phyloP scores from a whole-genome alignment of 2,797 vertebrate genomes.

The Glossophaga mutica region DNA sequence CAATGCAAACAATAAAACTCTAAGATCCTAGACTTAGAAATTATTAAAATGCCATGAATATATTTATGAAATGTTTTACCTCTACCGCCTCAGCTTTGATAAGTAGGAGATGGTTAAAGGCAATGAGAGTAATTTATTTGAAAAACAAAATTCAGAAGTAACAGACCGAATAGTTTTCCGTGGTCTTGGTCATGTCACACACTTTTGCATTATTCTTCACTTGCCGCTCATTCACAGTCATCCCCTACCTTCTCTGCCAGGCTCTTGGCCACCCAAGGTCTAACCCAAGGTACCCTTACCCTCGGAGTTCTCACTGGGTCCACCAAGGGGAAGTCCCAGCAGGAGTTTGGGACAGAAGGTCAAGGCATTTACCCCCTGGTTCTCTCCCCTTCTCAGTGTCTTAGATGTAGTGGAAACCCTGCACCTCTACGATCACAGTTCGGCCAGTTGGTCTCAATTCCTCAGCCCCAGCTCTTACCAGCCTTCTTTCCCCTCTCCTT shows the following conservation, averaged over 20 bases:
- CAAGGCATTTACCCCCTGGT: neutral
- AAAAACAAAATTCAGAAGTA: neutral
- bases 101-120: neutral
- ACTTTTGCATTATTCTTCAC: neutral
- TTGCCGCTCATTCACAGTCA: neutral
- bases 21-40: neutral
- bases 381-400: neutral
- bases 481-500: neutral
- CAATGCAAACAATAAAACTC: neutral
- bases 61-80: neutral
- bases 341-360: neutral
- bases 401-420: neutral
- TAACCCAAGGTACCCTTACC: neutral
- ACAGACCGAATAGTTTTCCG: neutral
- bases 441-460: neutral
- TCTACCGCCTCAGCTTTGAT: neutral
- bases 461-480: neutral
- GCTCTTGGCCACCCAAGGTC: accelerated
- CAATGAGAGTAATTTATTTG: neutral
- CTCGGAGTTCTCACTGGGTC: neutral
- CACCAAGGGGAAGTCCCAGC: neutral
- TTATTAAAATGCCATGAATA: neutral
- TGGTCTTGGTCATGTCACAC: neutral
- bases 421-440: neutral
- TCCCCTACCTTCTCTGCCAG: neutral